A percentile compares a stretch with the other conserved stretches of the same genome.
phyloP scores from a whole-genome alignment of 2,888 invertebrate genomes.

The Leptura quadrifasciata region DNA sequence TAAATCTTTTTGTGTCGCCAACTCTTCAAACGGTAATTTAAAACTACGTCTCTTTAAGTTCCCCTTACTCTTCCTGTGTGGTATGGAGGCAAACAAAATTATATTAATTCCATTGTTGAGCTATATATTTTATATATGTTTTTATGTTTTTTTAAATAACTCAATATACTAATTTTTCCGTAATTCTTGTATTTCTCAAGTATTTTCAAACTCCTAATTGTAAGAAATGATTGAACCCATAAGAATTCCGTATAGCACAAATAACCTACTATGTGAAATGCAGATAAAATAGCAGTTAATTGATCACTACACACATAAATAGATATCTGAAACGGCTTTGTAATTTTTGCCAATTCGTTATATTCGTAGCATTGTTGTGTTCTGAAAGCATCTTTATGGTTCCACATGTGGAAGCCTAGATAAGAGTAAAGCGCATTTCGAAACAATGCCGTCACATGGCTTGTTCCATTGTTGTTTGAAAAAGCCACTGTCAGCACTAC shows the following conservation, averaged over 20 bases:
- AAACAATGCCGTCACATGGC: constrained; percentile 28
- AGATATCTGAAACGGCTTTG: constrained; percentile 20
- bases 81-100: no score
- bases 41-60: no score
- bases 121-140: no score
- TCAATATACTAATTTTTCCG: no score
- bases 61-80: no score
- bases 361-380: neutral
- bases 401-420: constrained; percentile 10
- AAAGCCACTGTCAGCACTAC: constrained; percentile 29
- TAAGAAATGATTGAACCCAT: neutral
- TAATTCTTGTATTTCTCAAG: no score
- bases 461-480: constrained; percentile 29
- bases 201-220: neutral
- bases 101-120: no score
- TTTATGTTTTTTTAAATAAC: no score
- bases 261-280: neutral
- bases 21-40: no score
- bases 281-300: constrained; percentile 8
- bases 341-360: constrained; percentile 5
- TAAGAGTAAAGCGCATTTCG: constrained; percentile 25
- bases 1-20: no score
- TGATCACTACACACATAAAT: constrained; percentile 24
- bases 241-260: neutral
- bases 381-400: constrained; percentile 22